Base-by-base conservation (phyloP, 1,140 invertebrate species). In the Amphibalanus amphitrite region DNA sequence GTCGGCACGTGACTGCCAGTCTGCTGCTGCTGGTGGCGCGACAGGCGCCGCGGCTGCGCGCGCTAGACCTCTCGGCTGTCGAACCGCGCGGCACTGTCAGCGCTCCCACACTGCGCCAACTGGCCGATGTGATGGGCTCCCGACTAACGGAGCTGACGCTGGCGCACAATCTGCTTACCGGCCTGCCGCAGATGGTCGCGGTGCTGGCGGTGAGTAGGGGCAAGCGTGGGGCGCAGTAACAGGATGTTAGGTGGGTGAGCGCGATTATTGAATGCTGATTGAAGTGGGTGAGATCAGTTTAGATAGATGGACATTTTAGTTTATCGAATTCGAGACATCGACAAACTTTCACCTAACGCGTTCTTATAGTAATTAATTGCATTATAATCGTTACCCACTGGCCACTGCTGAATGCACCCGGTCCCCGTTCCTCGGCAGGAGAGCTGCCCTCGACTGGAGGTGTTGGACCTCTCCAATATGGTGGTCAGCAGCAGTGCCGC, bases 391-490 rank as follows among this genome's bases (percentile, higher is more conserved):
- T n/a, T n/a, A n/a, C n/a, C n/a, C n/a, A n/a, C n/a, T n/a, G n/a
- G n/a, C n/a, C n/a, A n/a, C n/a, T n/a, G n/a, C n/a, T n/a, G n/a
- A n/a, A n/a, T n/a, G n/a, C n/a, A n/a, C n/a, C n/a, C n/a, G n/a
- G n/a, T n/a, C n/a, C n/a, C n/a, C n/a, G n/a, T n/a, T n/a, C n/a
- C n/a, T n/a, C n/a, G n/a, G 29, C 79, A 92, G 90, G 82, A 82
- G 29, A 81, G 88, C 77, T 92, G 90, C 82, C 83, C 84, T 23
- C 89, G 89, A 78, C 80, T 93, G 73, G 83, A 88, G 81, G 82
- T 89, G 29, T 79, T 93, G 76, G 90, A 93, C 81, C 83, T 92
- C 77, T 92, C 90, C 29, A 92, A 91, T 78, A 85, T 90, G 59
- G 80, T 83, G 74, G 87, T 86, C 40, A 78, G 80, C 28, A 78